phyloP scores from a whole-genome alignment of 2,888 invertebrate species.

The Tillus elongatus region DNA sequence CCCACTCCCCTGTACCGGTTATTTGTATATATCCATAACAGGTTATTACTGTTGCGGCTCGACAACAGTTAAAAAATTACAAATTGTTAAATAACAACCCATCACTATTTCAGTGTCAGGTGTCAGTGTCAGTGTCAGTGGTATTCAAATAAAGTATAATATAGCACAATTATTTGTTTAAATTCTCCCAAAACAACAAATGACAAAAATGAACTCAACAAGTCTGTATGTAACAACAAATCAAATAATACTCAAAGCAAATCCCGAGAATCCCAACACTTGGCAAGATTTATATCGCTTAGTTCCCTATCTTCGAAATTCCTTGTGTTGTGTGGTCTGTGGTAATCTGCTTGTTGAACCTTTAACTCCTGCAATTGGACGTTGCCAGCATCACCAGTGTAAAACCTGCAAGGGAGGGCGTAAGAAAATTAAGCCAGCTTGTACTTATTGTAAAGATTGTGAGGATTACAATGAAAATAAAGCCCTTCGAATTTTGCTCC shows the following conservation, averaged over 20 bases:
- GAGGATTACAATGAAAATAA: conserved; percentile 74
- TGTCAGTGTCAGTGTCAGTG: no score
- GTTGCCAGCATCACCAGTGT: conserved; percentile 86
- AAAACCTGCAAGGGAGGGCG: conserved; percentile 73
- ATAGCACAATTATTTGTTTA: no score
- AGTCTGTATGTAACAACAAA: conserved; percentile 75
- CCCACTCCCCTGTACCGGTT: no score
- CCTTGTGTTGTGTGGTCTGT: conserved; percentile 84
- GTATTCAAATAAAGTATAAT: no score
- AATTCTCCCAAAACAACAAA: no score
- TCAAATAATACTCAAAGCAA: conserved; percentile 67
- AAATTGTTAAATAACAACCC: no score
- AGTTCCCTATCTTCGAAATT: conserved; percentile 76
- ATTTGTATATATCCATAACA: no score
- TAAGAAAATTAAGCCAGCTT: conserved; percentile 76
- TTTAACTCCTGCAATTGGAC: conserved; percentile 64
- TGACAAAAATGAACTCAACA: conserved; percentile 61
- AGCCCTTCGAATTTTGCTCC: conserved; percentile 68
- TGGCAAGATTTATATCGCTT: conserved; percentile 76
- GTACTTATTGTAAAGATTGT: conserved; percentile 78
- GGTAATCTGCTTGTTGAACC: conserved; percentile 74
- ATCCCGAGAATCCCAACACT: conserved; percentile 59
- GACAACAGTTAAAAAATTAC: no score
- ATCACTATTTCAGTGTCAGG: no score
- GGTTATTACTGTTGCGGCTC: no score